Evolutionary conservation across 2,888 invertebrate species (phyloP).

Genomic region (Volucella inanis): DNA sequence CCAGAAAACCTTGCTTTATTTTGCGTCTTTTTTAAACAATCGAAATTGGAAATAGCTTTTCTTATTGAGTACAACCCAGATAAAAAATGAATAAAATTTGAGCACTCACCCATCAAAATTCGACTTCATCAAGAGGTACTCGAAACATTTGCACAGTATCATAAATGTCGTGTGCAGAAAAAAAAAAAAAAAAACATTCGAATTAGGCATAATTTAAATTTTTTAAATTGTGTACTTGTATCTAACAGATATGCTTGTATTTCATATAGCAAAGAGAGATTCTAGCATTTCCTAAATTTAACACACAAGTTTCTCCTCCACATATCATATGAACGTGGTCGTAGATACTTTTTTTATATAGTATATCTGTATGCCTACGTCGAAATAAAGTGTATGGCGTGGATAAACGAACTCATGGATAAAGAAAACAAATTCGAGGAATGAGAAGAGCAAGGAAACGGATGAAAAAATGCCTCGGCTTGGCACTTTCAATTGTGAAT

Average conservation of each 20-base stretch:
- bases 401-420: conserved; percentile 13
- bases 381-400: conserved; percentile 1
- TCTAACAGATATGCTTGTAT: conserved; percentile 20
- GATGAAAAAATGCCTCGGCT: conserved; percentile 37
- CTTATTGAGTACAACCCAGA: no score
- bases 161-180: conserved; percentile 30
- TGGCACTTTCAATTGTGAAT: conserved; percentile 65
- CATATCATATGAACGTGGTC: conserved; percentile 11
- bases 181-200: conserved; percentile 17
- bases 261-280: background rate
- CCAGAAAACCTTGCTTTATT: no score
- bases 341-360: background rate
- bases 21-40: no score
- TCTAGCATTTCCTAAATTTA: conserved; percentile 44
- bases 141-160: conserved; percentile 52
- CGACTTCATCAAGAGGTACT: conserved; percentile 45
- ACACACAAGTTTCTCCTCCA: conserved; percentile 41
- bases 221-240: background rate
- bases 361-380: background rate
- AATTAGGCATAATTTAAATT: conserved; percentile 58
- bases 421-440: conserved; percentile 42
- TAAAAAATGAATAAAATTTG: no score
- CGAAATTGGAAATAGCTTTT: no score
- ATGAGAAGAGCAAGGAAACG: background rate
- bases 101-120: background rate